Evolutionary conservation across 2,113 vertebrate species (phyloP).

Genomic region (Muscicapa adusta): DNA sequence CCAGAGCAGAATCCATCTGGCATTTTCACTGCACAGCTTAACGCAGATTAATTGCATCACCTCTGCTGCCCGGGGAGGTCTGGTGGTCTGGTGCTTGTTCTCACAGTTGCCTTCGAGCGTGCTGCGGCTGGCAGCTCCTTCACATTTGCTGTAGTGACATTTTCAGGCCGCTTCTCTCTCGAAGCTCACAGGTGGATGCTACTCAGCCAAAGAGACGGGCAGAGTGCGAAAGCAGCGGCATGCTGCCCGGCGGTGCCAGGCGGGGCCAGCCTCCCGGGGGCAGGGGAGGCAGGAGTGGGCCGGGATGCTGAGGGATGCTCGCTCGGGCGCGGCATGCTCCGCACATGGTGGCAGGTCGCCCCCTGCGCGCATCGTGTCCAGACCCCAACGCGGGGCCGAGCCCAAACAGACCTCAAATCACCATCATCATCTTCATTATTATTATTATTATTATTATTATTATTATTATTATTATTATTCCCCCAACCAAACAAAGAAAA

Average conservation of each 20-base stretch:
- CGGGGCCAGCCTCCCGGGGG: not conserved
- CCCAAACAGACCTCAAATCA: not conserved
- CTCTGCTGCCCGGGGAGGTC: not conserved
- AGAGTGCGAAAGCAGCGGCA: not conserved
- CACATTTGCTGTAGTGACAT: not conserved
- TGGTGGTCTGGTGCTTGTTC: not conserved
- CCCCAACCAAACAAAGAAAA: not conserved
- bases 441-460: no score
- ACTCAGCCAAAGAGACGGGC: not conserved
- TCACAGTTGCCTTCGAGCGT: not conserved
- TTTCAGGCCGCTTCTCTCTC: not conserved
- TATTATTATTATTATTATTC: no score
- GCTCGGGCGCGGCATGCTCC: not conserved
- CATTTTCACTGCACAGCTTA: not conserved
- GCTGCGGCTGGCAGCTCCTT: not conserved
- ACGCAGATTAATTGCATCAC: not conserved
- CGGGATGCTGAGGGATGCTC: not conserved
- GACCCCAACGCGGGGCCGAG: not conserved
- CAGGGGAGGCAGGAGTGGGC: not conserved
- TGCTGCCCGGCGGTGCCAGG: not conserved
- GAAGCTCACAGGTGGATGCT: not conserved
- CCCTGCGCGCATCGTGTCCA: not conserved
- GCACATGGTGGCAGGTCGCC: not conserved
- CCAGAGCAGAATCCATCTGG: not conserved
- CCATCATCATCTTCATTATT: no score